Percentiles rank a stretch among this genome's conserved stretches.
Evolutionary conservation across 2,888 invertebrate species (phyloP).

Genomic region (Argyresthia goedartella): DNA sequence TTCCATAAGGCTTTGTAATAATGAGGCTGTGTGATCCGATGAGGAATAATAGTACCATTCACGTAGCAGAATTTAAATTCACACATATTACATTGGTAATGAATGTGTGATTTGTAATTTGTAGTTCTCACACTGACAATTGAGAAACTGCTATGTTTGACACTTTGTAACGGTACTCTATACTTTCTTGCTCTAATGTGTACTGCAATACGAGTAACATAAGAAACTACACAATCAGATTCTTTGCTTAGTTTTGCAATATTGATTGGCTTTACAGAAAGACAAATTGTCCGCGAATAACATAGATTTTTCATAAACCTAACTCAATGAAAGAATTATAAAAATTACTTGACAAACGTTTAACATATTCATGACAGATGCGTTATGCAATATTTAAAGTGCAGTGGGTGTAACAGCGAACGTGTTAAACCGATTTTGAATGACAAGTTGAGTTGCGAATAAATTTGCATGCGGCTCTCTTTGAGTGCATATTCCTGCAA

Average conservation of each 20-base stretch:
- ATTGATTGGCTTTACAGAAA: too few relatives aligned
- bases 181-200: too few relatives aligned
- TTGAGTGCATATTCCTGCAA: not conserved
- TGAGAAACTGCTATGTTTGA: too few relatives aligned
- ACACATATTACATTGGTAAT: not conserved
- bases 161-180: too few relatives aligned
- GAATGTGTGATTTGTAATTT: not conserved
- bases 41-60: slow-evolving; percentile 1
- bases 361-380: not conserved
- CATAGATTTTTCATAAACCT: too few relatives aligned
- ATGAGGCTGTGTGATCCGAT: not conserved
- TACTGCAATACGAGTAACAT: too few relatives aligned
- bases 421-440: not conserved
- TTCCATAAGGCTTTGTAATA: not conserved
- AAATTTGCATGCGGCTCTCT: not conserved
- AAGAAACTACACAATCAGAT: too few relatives aligned
- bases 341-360: not conserved
- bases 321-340: too few relatives aligned
- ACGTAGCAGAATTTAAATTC: not conserved
- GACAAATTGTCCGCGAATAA: too few relatives aligned
- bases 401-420: not conserved
- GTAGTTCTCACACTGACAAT: too few relatives aligned
- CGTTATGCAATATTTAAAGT: not conserved
- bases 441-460: not conserved
- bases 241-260: too few relatives aligned